Evolutionary conservation across 2,113 vertebrate species (phyloP).

Genomic region (Prietella phreatophila): DNA sequence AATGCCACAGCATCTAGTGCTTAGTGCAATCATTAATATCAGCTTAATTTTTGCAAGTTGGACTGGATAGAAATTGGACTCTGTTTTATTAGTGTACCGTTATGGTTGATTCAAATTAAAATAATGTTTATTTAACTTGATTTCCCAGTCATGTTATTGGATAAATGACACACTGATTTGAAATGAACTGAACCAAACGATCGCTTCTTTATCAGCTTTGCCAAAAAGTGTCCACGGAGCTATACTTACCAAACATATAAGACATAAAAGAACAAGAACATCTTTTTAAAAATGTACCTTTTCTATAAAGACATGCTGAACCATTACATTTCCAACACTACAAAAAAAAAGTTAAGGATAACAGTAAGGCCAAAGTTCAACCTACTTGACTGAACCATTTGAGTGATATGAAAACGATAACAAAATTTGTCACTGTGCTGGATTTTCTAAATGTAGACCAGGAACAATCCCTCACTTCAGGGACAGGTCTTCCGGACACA

Average conservation of each 20-base stretch:
- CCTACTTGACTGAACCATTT: slow-evolving; percentile 24
- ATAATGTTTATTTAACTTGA: background rate
- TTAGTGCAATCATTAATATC: background rate
- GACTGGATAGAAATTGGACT: background rate
- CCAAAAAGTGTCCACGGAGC: background rate
- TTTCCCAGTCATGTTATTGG: background rate
- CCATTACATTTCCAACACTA: background rate
- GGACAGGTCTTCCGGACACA: slow-evolving; percentile 38
- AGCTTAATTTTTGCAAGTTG: background rate
- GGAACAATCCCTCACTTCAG: slow-evolving; percentile 14
- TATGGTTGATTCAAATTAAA: background rate
- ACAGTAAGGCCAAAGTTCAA: slow-evolving; percentile 20
- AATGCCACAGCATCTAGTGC: slow-evolving; percentile 11
- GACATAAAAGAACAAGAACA: background rate
- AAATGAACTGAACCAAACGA: background rate
- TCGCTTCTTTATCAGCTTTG: background rate
- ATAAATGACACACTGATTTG: background rate
- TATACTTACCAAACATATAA: background rate
- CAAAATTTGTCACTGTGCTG: slow-evolving; percentile 23
- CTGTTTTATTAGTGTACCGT: background rate
- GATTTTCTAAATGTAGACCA: slow-evolving; percentile 31
- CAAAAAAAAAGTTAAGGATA: background rate
- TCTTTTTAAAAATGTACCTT: background rate
- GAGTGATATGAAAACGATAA: slow-evolving; percentile 29
- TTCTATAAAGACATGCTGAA: background rate